These are phyloP conservation scores for Lepidurus couesii DNA, from an alignment of 1,140 invertebrate genomes.

Conservation along the genomic window DNA sequence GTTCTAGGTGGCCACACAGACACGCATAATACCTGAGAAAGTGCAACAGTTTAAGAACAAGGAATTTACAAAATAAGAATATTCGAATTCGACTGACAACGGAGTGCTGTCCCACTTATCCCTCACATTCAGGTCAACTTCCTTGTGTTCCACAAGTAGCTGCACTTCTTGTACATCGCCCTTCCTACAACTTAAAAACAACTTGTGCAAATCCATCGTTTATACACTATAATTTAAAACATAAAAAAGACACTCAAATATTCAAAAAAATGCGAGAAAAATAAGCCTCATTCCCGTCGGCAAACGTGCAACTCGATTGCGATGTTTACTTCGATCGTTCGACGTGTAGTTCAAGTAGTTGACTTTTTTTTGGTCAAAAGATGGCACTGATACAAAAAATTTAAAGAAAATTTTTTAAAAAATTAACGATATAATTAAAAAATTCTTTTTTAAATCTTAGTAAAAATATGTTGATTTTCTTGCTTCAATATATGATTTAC, in stretches of 20 bases:
- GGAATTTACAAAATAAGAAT: not conserved
- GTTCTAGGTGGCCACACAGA: constrained; percentile 51
- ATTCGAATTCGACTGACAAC: constrained; percentile 43
- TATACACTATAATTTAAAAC: not conserved
- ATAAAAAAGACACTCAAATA: not conserved
- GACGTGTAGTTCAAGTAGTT: too few species aligned
- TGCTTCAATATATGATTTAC: too few species aligned
- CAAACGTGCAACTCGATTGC: too few species aligned
- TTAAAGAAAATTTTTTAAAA: too few species aligned
- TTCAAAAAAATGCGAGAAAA: not conserved
- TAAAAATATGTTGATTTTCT: too few species aligned
- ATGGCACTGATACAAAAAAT: too few species aligned
- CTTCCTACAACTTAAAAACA: constrained; percentile 45
- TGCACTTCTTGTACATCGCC: constrained; percentile 45
- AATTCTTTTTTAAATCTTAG: too few species aligned
- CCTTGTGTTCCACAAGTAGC: constrained; percentile 52
- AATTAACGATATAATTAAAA: too few species aligned
- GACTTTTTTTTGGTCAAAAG: too few species aligned
- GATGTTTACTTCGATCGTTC: too few species aligned
- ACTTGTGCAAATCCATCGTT: constrained; percentile 41
- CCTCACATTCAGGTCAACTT: constrained; percentile 50
- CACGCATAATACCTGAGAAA: constrained; percentile 53
- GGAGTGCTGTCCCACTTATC: constrained; percentile 55
- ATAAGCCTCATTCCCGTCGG: not conserved
- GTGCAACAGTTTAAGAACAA: constrained; percentile 23